These are phyloP conservation scores for Gymnoscopelus braueri DNA, from an alignment of 2,797 vertebrate species.

Conservation along the genomic window DNA sequence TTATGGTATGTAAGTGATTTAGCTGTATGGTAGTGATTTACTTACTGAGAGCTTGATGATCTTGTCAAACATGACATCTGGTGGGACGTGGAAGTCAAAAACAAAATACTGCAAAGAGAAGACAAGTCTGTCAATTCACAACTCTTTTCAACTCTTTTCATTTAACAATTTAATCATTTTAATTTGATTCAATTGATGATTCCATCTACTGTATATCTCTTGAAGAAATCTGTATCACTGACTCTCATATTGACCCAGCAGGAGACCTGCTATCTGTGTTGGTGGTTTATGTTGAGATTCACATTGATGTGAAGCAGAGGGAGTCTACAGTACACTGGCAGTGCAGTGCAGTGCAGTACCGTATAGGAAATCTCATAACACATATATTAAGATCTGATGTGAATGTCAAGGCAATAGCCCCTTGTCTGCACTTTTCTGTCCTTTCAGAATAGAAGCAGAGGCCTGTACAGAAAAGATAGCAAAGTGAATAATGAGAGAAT, in stretches of 20 bases:
- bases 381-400: not conserved
- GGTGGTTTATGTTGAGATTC: not conserved
- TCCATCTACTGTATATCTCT: constrained; percentile 4
- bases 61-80: constrained; percentile 98
- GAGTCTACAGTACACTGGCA: not conserved
- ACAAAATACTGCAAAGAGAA: constrained; percentile 90
- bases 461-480: too few relatives aligned
- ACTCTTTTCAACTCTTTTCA: too few relatives aligned
- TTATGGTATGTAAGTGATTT: not conserved
- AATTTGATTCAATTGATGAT: not conserved
- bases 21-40: constrained; percentile 30
- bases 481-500: too few relatives aligned
- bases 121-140: constrained; percentile 17
- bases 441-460: too few relatives aligned
- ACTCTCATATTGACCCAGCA: too few relatives aligned
- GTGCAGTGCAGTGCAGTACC: not conserved
- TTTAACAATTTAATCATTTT: too few relatives aligned
- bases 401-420: not conserved
- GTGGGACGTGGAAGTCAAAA: constrained; percentile 95
- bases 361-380: not conserved
- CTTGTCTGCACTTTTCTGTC: too few relatives aligned
- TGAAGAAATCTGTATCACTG: not conserved
- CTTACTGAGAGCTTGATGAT: constrained; percentile 97
- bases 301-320: not conserved
- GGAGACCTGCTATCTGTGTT: too few relatives aligned